Conservation (phyloP, 2,797 vertebrate genomes). For the Urophycis tenuis region DNA sequence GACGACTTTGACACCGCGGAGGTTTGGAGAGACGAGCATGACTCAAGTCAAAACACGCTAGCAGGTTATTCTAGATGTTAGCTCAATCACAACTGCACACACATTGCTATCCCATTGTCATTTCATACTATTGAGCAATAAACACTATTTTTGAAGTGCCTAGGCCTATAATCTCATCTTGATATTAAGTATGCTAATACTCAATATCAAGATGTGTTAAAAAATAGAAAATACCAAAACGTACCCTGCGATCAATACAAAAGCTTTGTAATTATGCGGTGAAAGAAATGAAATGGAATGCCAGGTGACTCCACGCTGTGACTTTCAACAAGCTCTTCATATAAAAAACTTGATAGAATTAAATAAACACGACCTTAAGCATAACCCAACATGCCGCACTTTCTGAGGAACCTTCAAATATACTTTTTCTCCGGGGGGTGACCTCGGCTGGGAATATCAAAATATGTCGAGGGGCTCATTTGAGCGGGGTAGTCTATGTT, state of each 20-base stretch:
- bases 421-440: conserved; percentile 22
- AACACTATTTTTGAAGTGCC: neutral
- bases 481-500: conserved; percentile 27
- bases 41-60: conserved; percentile 22
- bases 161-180: neutral
- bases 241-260: neutral
- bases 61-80: neutral
- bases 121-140: neutral
- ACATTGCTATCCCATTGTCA: neutral
- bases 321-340: conserved; percentile 8
- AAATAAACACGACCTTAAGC: conserved; percentile 8
- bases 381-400: conserved; percentile 8
- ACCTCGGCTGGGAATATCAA: conserved; percentile 26
- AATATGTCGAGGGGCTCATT: conserved; percentile 27
- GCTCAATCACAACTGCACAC: too few relatives aligned
- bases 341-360: neutral
- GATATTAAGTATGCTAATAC: neutral
- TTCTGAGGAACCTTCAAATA: conserved; percentile 29
- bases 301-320: neutral
- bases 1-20: conserved; percentile 47
- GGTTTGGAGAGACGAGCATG: conserved; percentile 35
- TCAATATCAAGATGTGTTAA: neutral
- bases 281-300: neutral
- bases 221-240: neutral
- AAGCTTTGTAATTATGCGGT: neutral